Evolutionary conservation across 2,113 vertebrate species (phyloP).

Genomic region (Anguilla japonica): DNA sequence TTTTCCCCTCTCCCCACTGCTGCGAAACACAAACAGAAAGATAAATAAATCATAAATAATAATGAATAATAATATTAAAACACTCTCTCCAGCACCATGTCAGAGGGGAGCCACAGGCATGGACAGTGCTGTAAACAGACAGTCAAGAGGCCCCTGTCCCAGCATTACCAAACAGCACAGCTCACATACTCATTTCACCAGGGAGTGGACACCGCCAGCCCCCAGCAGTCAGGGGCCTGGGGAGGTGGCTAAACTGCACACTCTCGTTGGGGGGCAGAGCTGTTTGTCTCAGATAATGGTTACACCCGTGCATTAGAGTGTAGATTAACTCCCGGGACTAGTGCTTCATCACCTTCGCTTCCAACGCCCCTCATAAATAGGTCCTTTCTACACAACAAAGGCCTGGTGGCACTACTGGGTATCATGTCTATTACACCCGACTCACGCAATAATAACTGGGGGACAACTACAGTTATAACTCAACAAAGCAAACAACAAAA

Average conservation of each 20-base stretch:
- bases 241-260: neutral
- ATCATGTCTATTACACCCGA: no score
- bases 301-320: neutral
- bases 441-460: no score
- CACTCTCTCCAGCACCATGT: neutral
- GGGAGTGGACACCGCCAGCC: slow-evolving; percentile 12
- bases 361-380: neutral
- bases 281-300: slow-evolving; percentile 10
- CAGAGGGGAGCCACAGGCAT: neutral
- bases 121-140: neutral
- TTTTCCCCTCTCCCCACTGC: neutral
- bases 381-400: neutral
- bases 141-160: neutral
- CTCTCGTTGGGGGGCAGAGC: neutral
- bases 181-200: slow-evolving; percentile 15
- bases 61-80: neutral
- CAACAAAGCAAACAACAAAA: no score
- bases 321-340: slow-evolving; percentile 28
- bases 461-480: no score
- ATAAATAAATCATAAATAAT: neutral
- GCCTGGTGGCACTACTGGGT: neutral
- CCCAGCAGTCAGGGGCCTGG: neutral
- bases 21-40: neutral
- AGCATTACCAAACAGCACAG: slow-evolving; percentile 20
- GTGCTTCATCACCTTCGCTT: neutral